Base-by-base conservation (phyloP, 2,797 vertebrate species). In the Enteromius argenteus region DNA sequence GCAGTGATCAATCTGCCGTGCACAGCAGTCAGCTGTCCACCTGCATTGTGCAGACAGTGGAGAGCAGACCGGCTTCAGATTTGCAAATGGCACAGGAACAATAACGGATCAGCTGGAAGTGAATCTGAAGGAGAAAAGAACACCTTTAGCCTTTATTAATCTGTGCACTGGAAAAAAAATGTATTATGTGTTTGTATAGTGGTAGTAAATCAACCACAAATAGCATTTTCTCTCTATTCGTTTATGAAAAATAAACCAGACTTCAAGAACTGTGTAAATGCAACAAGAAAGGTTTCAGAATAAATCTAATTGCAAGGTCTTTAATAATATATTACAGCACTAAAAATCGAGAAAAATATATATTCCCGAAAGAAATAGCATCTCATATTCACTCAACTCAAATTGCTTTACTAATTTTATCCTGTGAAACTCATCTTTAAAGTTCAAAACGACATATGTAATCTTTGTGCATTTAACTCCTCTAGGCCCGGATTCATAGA, bases 11-110 rank as follows among this genome's bases (percentile, higher is more conserved):
- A 79, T 83, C 78, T 84, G 79, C 64, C 53, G 62, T 62, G 39
- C 58, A 35, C 56, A 84, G 85, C 76, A 77, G 72, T 81, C 73
- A 78, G 64, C 86, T 87, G 79, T 84, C 71, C 78, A 84, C 32
- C 79, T 77, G 71, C 64, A 58, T 86, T 84, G 81, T 84, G 77
- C 60, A 74, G 68, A 68, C 75, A 51, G 71, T 51, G 79, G 66
- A 75, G 80, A 82, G 73, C 79, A 78, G 79, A 69, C 42, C 5
- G 80, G 39, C 74, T 83, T 79, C 79, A 86, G 80, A 64, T 82
- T 83, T 81, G 73, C 69, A 74, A 86, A 86, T 67, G 71, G 80
- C 76, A 79, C 68, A n/a, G 32, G 37, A 74, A 64, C 64, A 79
- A 78, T 62, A 66, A 56, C 4, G 51, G 81, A 81, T 86, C 73